Evolutionary conservation across 35 echinoderm and acorn worm genomes (phyloP).

Genomic region (Strongylocentrotus purpuratus): DNA sequence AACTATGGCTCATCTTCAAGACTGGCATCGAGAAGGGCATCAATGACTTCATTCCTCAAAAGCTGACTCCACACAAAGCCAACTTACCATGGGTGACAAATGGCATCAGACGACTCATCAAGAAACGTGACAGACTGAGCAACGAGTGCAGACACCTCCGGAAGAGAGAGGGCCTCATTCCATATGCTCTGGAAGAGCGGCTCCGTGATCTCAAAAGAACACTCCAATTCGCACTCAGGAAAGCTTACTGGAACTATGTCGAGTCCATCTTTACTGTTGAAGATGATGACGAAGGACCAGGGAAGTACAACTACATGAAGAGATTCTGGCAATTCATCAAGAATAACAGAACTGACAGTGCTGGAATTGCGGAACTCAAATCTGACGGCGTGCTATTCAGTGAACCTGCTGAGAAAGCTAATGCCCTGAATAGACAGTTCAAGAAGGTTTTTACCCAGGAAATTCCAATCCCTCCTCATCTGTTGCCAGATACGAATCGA

Average conservation of each 20-base stretch:
- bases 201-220: not conserved
- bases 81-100: not conserved
- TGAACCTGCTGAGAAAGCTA: not conserved
- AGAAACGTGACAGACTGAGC: too few relatives aligned
- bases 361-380: not conserved
- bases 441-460: not conserved
- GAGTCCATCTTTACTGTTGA: not conserved
- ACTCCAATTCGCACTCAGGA: not conserved
- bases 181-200: not conserved
- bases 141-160: not conserved
- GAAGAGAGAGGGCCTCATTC: not conserved
- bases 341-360: not conserved
- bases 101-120: not conserved
- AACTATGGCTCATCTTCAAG: too few relatives aligned
- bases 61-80: not conserved
- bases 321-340: not conserved
- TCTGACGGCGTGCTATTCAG: not conserved
- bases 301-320: not conserved
- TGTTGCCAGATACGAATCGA: not conserved
- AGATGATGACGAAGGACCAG: not conserved
- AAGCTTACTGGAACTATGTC: not conserved
- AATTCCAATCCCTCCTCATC: not conserved
- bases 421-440: not conserved
- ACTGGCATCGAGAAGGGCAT: too few relatives aligned
- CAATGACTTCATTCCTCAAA: not conserved